phyloP scores from a whole-genome alignment of 2,888 invertebrate species.

The Diadromus collaris region DNA sequence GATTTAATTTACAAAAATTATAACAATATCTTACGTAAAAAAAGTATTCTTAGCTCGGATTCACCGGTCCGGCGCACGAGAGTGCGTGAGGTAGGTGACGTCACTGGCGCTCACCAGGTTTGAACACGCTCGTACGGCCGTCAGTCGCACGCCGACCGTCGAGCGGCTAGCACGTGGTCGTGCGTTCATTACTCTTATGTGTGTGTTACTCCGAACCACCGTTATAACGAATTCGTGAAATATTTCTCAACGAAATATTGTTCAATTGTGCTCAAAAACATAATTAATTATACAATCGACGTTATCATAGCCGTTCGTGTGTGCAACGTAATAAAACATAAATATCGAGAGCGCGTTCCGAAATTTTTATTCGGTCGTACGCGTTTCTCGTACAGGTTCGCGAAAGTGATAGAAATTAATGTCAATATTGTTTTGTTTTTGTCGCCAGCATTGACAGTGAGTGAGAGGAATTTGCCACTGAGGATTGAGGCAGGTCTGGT shows the following conservation, averaged over 20 bases:
- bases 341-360: background rate
- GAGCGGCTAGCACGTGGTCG: constrained; percentile 67
- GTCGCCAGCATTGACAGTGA: constrained; percentile 31
- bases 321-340: background rate
- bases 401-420: background rate
- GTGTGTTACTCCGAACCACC: background rate
- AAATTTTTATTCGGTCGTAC: background rate
- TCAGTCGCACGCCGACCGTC: constrained; percentile 77
- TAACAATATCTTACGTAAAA: background rate
- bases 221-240: constrained; percentile 5
- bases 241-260: background rate
- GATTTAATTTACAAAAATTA: background rate
- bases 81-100: constrained; percentile 67
- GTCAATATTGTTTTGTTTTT: background rate
- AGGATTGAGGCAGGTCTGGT: background rate
- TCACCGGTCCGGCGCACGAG: constrained; percentile 38
- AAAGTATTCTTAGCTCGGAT: constrained; percentile 22
- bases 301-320: background rate
- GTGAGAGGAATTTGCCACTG: constrained; percentile 8
- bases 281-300: background rate
- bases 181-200: constrained; percentile 29
- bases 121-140: constrained; percentile 67
- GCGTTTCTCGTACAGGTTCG: background rate
- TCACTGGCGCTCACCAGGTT: constrained; percentile 72
- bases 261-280: constrained; percentile 2